These are phyloP conservation scores for Forpus xanthops DNA, from an alignment of 2,797 vertebrate species.

Conservation along the genomic window DNA sequence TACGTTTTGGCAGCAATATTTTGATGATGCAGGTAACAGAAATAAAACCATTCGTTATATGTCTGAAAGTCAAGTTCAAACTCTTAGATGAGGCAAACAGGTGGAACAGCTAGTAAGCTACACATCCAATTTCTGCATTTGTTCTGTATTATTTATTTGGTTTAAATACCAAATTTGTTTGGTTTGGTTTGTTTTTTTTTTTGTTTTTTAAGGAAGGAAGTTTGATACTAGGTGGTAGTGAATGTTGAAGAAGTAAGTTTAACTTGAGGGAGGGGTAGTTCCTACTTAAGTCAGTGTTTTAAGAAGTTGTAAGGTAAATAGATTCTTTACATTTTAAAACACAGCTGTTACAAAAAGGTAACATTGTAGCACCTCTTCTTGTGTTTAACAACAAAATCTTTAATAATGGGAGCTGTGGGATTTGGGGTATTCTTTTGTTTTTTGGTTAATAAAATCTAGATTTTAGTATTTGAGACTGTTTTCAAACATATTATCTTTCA, in stretches of 20 bases:
- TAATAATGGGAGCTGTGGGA: background rate
- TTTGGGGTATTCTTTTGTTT: background rate
- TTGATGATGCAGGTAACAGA: background rate
- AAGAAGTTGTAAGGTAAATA: background rate
- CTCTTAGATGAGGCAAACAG: background rate
- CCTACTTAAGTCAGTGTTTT: background rate
- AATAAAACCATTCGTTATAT: background rate
- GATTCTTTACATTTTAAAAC: background rate
- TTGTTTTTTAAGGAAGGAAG: background rate
- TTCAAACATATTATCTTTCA: background rate
- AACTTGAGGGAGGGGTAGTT: background rate
- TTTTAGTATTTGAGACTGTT: background rate
- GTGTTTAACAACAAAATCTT: background rate
- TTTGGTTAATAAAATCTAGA: background rate
- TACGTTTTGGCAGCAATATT: background rate
- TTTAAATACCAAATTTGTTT: background rate
- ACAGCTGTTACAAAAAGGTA: background rate
- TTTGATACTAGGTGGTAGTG: background rate
- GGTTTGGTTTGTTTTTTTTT: background rate
- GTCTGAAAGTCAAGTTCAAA: background rate
- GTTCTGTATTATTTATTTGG: background rate
- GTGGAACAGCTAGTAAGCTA: background rate
- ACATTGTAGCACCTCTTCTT: background rate
- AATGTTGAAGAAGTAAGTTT: background rate
- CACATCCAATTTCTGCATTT: background rate